Conservation (phyloP, 2,797 vertebrate species). For the Kryptopterus vitreolus region DNA sequence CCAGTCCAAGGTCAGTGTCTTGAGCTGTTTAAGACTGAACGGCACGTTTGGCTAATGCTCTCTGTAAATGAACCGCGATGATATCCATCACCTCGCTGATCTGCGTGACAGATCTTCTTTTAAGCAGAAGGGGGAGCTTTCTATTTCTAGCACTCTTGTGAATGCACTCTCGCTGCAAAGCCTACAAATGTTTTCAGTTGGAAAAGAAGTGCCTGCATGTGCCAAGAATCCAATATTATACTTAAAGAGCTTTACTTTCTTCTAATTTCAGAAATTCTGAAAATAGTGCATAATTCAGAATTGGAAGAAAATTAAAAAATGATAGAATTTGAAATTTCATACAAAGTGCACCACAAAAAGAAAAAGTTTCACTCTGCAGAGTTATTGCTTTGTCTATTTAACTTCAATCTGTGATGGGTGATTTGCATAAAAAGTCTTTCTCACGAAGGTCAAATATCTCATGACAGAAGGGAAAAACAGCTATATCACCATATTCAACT, state of each 20-base stretch:
- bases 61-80: slow-evolving; percentile 12
- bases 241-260: not conserved
- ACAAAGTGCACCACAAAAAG: not conserved
- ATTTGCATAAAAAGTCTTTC: not conserved
- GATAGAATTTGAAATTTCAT: not conserved
- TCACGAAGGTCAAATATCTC: not conserved
- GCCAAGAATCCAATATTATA: slow-evolving; percentile 2
- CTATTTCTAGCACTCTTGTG: not conserved
- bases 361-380: not conserved
- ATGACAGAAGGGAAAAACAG: not conserved
- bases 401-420: not conserved
- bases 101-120: slow-evolving; percentile 1
- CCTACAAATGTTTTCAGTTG: not conserved
- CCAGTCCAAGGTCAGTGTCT: slow-evolving; percentile 25
- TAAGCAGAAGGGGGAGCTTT: not conserved
- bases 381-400: not conserved
- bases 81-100: slow-evolving; percentile 22
- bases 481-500: not conserved
- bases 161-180: not conserved
- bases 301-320: not conserved
- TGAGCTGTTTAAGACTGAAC: slow-evolving; percentile 17
- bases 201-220: not conserved
- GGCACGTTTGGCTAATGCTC: slow-evolving; percentile 4
- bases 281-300: not conserved
- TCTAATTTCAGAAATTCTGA: not conserved